A percentile compares a stretch with the other conserved stretches of the same genome.
These are phyloP conservation scores for Acrossocheilus fasciatus DNA, from an alignment of 2,797 vertebrate genomes.

Conservation along the genomic window DNA sequence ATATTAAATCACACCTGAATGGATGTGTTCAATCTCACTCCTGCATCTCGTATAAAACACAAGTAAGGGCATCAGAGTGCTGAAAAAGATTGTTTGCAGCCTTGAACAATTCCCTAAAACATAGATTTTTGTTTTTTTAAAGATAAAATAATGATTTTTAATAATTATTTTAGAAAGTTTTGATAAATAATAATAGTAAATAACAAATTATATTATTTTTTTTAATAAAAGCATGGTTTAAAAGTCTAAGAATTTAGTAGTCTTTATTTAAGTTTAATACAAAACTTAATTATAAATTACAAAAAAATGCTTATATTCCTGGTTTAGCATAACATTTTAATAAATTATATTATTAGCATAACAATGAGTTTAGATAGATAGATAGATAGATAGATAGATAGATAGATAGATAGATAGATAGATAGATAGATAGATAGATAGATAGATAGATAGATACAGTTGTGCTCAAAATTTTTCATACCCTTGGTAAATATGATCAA, in stretches of 20 bases:
- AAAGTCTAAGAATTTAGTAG: background rate
- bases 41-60: background rate
- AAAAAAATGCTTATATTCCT: no score
- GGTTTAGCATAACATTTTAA: no score
- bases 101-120: background rate
- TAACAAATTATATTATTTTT: no score
- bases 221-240: background rate
- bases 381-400: no score
- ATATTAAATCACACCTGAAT: constrained; percentile 15
- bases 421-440: no score
- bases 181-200: background rate
- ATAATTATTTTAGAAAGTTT: background rate
- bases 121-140: background rate
- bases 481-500: no score
- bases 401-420: no score
- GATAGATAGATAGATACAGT: no score
- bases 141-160: background rate
- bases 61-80: background rate
- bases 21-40: constrained; percentile 11
- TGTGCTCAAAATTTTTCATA: no score
- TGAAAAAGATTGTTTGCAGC: background rate
- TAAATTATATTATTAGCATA: no score
- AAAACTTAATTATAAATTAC: background rate
- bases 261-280: background rate
- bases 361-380: no score